Evolutionary conservation across 1,140 invertebrate species (phyloP).

Genomic region (Aphis gossypii): DNA sequence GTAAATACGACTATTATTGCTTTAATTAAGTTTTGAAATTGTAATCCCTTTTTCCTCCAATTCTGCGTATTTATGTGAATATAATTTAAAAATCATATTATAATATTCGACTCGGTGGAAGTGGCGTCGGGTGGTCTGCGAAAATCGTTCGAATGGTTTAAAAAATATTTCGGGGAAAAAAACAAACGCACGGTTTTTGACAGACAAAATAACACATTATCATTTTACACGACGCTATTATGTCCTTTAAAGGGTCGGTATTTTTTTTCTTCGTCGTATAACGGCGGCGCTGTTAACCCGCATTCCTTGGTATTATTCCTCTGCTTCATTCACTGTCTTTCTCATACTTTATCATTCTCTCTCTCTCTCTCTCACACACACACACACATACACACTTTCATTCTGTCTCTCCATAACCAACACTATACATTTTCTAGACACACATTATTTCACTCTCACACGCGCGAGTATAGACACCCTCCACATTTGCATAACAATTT

Average conservation of each 20-base stretch:
- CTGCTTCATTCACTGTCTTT: not conserved
- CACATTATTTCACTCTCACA: not conserved
- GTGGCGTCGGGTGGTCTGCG: not conserved
- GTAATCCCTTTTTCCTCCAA: fast-evolving
- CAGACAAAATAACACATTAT: not conserved
- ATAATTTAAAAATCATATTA: not conserved
- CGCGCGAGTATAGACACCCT: not conserved
- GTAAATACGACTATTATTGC: not conserved
- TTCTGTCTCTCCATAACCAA: not conserved
- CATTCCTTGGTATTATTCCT: conserved; percentile 38
- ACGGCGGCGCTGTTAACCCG: conserved; percentile 20
- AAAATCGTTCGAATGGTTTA: not conserved
- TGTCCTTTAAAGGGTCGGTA: conserved; percentile 36
- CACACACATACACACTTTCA: too few species aligned
- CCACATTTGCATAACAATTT: conserved; percentile 51
- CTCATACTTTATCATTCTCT: not conserved
- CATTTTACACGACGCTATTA: conserved; percentile 24
- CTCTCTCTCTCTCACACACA: not conserved
- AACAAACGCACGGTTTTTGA: not conserved
- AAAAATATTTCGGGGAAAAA: not conserved
- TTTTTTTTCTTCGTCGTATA: not conserved
- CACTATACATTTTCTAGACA: not conserved
- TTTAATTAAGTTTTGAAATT: not conserved
- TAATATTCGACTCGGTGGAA: not conserved
- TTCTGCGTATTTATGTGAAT: not conserved